A percentile compares a stretch with the other conserved stretches of the same genome.
These are phyloP conservation scores for Junonia oenone DNA, from an alignment of 2,888 invertebrate genomes.

Conservation along the genomic window DNA sequence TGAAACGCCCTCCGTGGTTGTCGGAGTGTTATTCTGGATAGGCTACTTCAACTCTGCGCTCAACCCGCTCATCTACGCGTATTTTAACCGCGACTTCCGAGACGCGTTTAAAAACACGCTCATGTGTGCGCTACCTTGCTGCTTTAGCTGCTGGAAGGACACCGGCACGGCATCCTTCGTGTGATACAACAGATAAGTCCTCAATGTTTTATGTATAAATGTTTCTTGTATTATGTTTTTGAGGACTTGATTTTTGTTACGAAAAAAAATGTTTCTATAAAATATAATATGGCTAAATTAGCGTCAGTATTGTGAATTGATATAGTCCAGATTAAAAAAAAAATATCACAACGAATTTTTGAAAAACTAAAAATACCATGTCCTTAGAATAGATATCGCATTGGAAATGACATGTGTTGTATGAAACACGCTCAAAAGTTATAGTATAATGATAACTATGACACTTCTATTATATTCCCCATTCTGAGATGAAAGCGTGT, in stretches of 20 bases:
- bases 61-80: constrained; percentile 97
- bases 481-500: neutral
- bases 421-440: neutral
- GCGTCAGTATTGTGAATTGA: neutral
- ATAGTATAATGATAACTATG: neutral
- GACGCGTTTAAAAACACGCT: constrained; percentile 96
- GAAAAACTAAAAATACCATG: neutral
- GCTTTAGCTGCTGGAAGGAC: constrained; percentile 86
- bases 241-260: neutral
- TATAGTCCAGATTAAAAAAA: neutral
- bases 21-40: constrained; percentile 96
- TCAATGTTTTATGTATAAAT: constrained; percentile 4
- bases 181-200: constrained; percentile 43
- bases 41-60: constrained; percentile 98
- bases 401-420: neutral
- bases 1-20: constrained; percentile 90
- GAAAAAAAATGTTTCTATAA: neutral
- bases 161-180: constrained; percentile 80
- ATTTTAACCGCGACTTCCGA: constrained; percentile 97
- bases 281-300: neutral
- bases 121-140: constrained; percentile 91
- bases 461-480: neutral
- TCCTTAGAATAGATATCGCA: neutral
- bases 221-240: neutral
- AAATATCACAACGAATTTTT: neutral